These are phyloP conservation scores for Trichoplusia ni DNA, from an alignment of 1,140 invertebrate species.

Conservation along the genomic window DNA sequence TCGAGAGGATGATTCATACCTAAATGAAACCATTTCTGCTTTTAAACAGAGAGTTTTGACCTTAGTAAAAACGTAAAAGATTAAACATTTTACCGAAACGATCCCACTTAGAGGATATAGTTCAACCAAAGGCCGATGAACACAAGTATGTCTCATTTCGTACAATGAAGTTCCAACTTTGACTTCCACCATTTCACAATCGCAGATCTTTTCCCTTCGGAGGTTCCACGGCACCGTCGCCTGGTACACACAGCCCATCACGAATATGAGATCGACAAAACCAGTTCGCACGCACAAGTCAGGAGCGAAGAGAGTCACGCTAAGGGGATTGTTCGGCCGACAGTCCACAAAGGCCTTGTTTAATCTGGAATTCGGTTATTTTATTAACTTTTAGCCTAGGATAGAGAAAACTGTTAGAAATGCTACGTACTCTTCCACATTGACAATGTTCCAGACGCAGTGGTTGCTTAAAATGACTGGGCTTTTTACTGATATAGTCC, in stretches of 20 bases:
- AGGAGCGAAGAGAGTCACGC: constrained; percentile 65
- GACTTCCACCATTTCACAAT: constrained; percentile 71
- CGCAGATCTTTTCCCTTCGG: constrained; percentile 71
- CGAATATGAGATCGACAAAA: constrained; percentile 62
- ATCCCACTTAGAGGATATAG: constrained; percentile 60
- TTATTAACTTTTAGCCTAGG: too few species aligned
- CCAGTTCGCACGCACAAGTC: constrained; percentile 58
- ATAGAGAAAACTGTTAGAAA: too few species aligned
- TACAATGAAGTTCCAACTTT: constrained; percentile 67
- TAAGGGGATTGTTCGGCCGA: constrained; percentile 60
- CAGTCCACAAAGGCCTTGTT: constrained; percentile 67
- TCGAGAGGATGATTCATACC: too few species aligned
- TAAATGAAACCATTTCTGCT: too few species aligned
- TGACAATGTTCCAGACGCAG: constrained; percentile 74
- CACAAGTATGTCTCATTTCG: constrained; percentile 67
- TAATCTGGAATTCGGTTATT: constrained; percentile 61
- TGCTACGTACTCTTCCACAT: constrained; percentile 68
- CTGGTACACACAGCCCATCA: constrained; percentile 62
- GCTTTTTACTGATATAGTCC: constrained; percentile 69
- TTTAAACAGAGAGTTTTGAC: too few species aligned
- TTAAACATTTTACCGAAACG: constrained; percentile 58
- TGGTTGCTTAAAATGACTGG: constrained; percentile 74
- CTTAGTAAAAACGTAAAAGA: background rate
- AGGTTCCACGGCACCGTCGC: constrained; percentile 63
- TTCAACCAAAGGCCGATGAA: constrained; percentile 61